phyloP scores from a whole-genome alignment of 2,113 vertebrate genomes.

The Gallinago jamesoni region DNA sequence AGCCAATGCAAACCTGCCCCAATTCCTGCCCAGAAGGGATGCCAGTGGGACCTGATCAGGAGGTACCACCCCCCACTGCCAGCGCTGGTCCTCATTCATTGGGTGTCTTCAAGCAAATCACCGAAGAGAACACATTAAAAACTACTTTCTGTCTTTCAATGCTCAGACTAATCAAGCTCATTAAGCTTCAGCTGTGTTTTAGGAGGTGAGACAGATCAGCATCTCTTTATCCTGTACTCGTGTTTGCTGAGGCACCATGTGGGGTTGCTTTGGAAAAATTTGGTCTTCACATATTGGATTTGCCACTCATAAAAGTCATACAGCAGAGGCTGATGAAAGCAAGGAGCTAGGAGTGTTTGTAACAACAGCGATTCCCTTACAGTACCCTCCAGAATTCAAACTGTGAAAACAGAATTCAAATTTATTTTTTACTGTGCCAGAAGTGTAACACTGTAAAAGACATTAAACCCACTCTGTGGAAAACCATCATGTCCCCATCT shows the following conservation, averaged over 20 bases:
- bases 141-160: background rate
- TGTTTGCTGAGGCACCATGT: background rate
- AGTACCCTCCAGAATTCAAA: background rate
- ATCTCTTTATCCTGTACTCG: background rate
- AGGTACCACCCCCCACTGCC: background rate
- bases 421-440: background rate
- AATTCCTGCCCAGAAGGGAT: background rate
- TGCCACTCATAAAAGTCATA: background rate
- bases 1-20: background rate
- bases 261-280: background rate
- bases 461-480: background rate
- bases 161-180: background rate
- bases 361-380: background rate
- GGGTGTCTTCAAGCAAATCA: background rate
- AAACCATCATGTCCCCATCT: background rate
- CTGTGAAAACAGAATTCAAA: background rate
- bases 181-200: background rate
- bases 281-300: background rate
- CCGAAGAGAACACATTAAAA: background rate
- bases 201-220: background rate
- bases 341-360: background rate
- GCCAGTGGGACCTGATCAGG: background rate
- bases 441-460: background rate
- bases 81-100: background rate
- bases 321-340: background rate